phyloP scores from a whole-genome alignment of 2,797 vertebrate species.

The Sparus aurata region DNA sequence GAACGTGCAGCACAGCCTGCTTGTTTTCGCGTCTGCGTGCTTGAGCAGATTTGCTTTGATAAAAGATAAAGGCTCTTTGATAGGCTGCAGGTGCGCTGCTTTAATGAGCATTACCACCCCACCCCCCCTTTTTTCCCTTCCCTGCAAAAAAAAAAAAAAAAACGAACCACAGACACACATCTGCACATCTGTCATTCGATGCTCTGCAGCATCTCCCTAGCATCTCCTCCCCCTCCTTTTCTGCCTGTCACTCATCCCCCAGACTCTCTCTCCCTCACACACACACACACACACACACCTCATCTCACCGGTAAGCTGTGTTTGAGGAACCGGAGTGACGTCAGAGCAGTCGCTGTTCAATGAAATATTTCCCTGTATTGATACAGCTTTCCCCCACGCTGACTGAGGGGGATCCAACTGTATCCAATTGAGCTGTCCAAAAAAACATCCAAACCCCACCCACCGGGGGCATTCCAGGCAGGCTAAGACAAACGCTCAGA shows the following conservation, averaged over 20 bases:
- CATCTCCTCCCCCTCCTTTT: constrained; percentile 20
- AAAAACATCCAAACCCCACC: constrained; percentile 51
- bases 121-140: constrained; percentile 3
- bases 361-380: constrained; percentile 54
- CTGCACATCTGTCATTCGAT: constrained; percentile 76
- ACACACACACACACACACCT: background rate
- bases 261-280: constrained; percentile 3
- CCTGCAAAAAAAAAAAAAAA: constrained; percentile 59
- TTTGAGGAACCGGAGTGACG: constrained; percentile 28
- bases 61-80: constrained; percentile 86
- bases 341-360: constrained; percentile 42
- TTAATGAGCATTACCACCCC: constrained; percentile 78
- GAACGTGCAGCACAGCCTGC: constrained; percentile 57
- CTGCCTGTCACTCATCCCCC: constrained; percentile 53
- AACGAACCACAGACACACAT: constrained; percentile 65
- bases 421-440: constrained; percentile 41
- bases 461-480: constrained; percentile 45
- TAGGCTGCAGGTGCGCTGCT: constrained; percentile 84
- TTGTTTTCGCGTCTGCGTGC: constrained; percentile 72
- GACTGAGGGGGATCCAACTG: background rate
- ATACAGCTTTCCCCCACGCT: constrained; percentile 48
- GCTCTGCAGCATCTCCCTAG: constrained; percentile 60
- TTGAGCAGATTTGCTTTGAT: constrained; percentile 81
- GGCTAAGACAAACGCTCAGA: constrained; percentile 47
- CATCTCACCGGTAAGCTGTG: background rate